These are phyloP conservation scores for Neofelis nebulosa DNA, from an alignment of 2,113 vertebrate species.

Conservation along the genomic window DNA sequence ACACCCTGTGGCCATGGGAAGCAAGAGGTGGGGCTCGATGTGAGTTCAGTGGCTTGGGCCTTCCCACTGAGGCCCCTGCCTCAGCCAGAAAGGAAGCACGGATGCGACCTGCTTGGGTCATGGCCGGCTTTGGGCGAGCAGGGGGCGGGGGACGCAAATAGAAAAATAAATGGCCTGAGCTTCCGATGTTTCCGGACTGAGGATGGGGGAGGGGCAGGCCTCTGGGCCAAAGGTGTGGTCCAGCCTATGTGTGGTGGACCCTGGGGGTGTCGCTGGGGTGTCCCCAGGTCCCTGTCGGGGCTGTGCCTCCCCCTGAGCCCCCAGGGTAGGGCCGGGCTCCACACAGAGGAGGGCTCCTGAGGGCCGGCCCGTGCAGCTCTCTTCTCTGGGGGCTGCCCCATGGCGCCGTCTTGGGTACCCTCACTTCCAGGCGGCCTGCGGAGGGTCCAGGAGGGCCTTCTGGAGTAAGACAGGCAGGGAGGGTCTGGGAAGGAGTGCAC, in stretches of 20 bases:
- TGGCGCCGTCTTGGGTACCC: not conserved
- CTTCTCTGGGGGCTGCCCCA: not conserved
- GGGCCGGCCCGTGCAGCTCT: not conserved
- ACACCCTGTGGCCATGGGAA: slow-evolving; percentile 78
- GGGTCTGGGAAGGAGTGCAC: not conserved
- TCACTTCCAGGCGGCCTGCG: no score
- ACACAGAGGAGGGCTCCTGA: not conserved
- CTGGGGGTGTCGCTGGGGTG: not conserved
- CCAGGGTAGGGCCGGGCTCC: not conserved
- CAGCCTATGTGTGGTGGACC: not conserved
- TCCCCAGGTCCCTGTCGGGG: not conserved
- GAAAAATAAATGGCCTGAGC: slow-evolving; percentile 81
- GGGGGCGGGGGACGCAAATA: slow-evolving; percentile 79
- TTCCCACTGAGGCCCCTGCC: slow-evolving; percentile 85
- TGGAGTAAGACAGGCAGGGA: no score
- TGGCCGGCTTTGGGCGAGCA: slow-evolving; percentile 81
- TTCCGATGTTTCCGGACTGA: slow-evolving; percentile 79
- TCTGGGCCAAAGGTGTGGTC: slow-evolving; percentile 44
- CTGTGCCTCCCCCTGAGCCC: not conserved
- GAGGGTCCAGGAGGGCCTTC: not conserved
- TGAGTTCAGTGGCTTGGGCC: slow-evolving; percentile 84
- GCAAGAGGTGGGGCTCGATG: slow-evolving; percentile 84
- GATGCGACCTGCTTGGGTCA: slow-evolving; percentile 85
- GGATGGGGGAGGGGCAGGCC: slow-evolving; percentile 53
- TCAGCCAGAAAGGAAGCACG: slow-evolving; percentile 86